Base-by-base conservation (phyloP, 2,888 invertebrate species). In the Trissolcus brochymenae region DNA sequence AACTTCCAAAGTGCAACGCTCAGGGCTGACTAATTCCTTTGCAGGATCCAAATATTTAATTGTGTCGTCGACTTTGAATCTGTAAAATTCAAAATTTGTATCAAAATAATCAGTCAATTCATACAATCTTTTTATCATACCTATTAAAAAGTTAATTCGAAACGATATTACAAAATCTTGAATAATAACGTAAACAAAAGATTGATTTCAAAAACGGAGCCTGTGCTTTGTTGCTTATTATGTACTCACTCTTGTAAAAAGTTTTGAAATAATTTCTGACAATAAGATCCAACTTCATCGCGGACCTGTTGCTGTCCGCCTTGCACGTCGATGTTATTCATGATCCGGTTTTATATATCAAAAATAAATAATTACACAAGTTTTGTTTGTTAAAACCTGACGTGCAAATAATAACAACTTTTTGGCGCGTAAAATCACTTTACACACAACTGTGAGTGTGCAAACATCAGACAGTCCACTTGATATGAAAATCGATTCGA, bases 241-340 rank as follows among this genome's bases (percentile, higher is more conserved):
- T 14, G 16, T 64, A 92, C 94, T 92, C 89, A 98, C 96, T 97
- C 98, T 90, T 97, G 96, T 25, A 99, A 91, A 86, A 99, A 99
- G 89, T 97, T 97, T 87, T 98, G 97, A 89, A 99, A 99, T 50
- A 98, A 91, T 89, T 98, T 98, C 89, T 98, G 98, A 87, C 97
- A 97, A 72, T 97, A 93, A 46, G 96, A 93, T 81, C 97, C 98
- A 82, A 99, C 94, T 86, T 96, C 96, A 90, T 99, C 98, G 86
- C 94, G 94, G 0, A 96, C 95, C 84, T 93, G 94, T 78, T 91
- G 90, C 87, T 94, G 94, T 35, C 94, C 94, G 76, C 92, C 91
- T 88, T 94, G 94, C 72, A 92, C 91, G 85, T 95, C 95, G 53
- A 94, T 94, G 85, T 95, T 94, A 94, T 96, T 96, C 96, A 95